These are phyloP conservation scores for Hylomyscus alleni DNA, from an alignment of 2,797 vertebrate species.

Conservation along the genomic window DNA sequence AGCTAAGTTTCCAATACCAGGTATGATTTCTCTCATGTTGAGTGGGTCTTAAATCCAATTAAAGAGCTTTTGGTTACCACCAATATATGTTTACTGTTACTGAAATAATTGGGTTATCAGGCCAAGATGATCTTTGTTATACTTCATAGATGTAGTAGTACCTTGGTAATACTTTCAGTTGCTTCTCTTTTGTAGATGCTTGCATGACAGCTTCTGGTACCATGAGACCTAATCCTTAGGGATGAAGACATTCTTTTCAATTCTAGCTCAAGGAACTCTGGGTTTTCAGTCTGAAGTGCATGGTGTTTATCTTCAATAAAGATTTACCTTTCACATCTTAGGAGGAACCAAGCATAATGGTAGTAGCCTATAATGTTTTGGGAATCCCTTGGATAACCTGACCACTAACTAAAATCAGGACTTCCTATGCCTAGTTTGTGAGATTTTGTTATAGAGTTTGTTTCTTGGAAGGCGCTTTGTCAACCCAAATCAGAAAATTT, in stretches of 20 bases:
- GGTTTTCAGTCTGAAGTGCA: background rate
- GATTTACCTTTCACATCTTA: background rate
- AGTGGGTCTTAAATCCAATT: too few species aligned
- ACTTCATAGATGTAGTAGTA: background rate
- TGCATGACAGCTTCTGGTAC: background rate
- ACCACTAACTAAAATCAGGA: background rate
- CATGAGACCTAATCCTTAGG: too few species aligned
- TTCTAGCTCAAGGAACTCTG: background rate
- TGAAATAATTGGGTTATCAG: background rate
- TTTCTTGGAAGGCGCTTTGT: background rate
- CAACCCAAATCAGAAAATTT: background rate
- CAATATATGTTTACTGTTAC: background rate
- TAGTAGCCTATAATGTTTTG: background rate
- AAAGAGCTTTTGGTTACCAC: too few species aligned
- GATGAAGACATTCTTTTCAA: background rate
- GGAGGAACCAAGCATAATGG: background rate
- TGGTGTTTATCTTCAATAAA: too few species aligned
- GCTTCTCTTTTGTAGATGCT: background rate
- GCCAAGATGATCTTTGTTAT: background rate
- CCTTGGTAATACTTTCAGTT: background rate
- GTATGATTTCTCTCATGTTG: background rate
- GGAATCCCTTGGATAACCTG: background rate
- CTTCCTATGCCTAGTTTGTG: background rate
- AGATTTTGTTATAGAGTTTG: background rate
- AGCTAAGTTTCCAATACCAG: background rate